Percentiles rank a stretch among this genome's conserved stretches.
Evolutionary conservation across 2,797 vertebrate genomes (phyloP).

Genomic region (Cygnus olor): DNA sequence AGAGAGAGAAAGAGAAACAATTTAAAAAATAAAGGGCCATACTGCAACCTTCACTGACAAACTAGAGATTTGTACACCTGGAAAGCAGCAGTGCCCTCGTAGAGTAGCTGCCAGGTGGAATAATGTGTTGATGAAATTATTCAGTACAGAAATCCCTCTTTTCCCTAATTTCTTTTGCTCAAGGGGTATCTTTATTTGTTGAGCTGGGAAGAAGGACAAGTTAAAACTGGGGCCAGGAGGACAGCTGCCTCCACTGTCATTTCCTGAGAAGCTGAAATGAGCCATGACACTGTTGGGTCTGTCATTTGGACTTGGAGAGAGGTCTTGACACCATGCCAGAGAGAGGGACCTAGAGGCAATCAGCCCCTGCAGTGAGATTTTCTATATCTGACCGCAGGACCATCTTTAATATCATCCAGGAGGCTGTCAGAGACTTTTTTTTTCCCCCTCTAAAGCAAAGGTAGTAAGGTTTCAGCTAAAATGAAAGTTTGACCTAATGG

Average conservation of each 20-base stretch:
- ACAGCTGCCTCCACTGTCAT: fast-evolving
- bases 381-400: neutral
- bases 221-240: neutral
- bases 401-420: neutral
- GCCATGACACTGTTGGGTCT: neutral
- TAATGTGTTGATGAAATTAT: too few species aligned
- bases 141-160: neutral
- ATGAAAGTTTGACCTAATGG: neutral
- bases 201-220: neutral
- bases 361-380: neutral
- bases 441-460: neutral
- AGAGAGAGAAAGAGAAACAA: too few species aligned
- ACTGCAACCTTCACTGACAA: neutral
- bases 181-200: too few species aligned
- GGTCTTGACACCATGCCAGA: neutral
- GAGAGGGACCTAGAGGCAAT: neutral
- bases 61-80: neutral
- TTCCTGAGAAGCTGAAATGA: neutral
- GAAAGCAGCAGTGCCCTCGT: neutral
- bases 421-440: neutral
- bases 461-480: neutral
- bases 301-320: neutral
- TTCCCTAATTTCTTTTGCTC: neutral
- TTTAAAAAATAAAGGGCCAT: neutral
- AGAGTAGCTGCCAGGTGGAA: neutral